These are phyloP conservation scores for Odontomachus brunneus DNA, from an alignment of 1,140 invertebrate genomes.

Conservation along the genomic window DNA sequence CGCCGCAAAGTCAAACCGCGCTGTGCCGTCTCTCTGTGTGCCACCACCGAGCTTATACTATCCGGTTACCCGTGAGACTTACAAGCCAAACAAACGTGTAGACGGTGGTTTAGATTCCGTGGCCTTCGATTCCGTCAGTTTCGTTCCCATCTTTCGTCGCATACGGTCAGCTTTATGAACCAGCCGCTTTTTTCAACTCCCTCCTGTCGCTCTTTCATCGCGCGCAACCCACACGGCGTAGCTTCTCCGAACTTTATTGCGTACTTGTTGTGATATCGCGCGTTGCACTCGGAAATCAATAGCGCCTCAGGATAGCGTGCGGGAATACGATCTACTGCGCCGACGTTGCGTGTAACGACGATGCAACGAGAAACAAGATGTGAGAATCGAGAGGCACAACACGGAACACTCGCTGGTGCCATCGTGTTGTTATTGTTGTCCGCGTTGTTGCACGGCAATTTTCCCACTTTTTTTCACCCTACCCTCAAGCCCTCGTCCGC, in stretches of 20 bases:
- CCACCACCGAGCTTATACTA: slow-evolving; percentile 77
- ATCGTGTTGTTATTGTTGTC: too few species aligned
- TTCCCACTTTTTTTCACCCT: too few species aligned
- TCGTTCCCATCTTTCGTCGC: too few species aligned
- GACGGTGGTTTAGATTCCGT: slow-evolving; percentile 69
- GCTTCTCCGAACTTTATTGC: slow-evolving; percentile 2
- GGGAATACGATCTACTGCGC: slow-evolving; percentile 22
- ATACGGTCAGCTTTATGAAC: slow-evolving; percentile 1
- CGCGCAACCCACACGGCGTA: not conserved
- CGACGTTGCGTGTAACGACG: not conserved
- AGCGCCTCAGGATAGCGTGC: not conserved
- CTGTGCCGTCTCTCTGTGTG: slow-evolving; percentile 38
- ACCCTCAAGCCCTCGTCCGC: too few species aligned
- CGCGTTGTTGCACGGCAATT: too few species aligned
- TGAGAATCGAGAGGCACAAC: not conserved
- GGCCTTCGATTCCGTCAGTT: slow-evolving; percentile 54
- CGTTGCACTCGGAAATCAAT: slow-evolving; percentile 9
- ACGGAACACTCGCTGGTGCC: not conserved
- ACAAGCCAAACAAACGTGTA: slow-evolving; percentile 78
- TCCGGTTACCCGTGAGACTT: slow-evolving; percentile 78
- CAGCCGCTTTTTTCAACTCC: not conserved
- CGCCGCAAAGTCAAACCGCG: slow-evolving; percentile 76
- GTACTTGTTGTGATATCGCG: not conserved
- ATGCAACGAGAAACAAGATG: too few species aligned
- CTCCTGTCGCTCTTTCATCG: slow-evolving; percentile 3